These are phyloP conservation scores for Mohoua ochrocephala DNA, from an alignment of 2,113 vertebrate species.

Conservation along the genomic window DNA sequence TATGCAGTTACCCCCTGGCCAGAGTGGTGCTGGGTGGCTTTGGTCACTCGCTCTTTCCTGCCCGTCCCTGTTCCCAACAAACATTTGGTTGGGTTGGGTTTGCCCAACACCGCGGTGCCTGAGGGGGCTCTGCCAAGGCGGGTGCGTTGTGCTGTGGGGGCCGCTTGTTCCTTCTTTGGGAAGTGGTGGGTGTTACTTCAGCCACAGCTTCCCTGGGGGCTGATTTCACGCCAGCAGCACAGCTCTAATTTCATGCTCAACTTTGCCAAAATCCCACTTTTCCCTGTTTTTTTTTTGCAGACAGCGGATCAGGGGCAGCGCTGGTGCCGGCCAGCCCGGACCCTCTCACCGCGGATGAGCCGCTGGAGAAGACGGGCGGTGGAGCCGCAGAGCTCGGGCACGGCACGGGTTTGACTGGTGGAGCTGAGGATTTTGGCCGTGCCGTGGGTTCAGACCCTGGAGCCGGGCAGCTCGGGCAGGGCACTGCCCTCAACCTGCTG, in stretches of 20 bases:
- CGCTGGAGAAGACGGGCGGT: background rate
- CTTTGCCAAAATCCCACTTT: background rate
- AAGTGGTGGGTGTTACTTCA: background rate
- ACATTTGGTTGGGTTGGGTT: rapidly evolving
- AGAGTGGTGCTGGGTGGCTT: rapidly evolving
- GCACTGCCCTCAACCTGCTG: background rate
- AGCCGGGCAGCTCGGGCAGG: background rate
- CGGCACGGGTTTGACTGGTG: background rate
- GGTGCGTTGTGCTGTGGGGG: background rate
- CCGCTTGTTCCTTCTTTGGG: background rate
- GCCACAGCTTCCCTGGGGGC: background rate
- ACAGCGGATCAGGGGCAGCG: background rate
- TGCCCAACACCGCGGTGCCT: background rate
- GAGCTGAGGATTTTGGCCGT: background rate
- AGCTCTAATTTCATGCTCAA: background rate
- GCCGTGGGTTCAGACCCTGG: background rate
- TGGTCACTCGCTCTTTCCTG: background rate
- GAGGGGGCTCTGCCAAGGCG: background rate
- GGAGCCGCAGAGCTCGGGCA: background rate
- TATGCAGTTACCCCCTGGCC: background rate
- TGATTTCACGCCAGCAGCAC: background rate
- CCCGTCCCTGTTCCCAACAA: background rate
- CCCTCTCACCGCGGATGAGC: background rate
- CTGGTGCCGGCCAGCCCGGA: background rate
- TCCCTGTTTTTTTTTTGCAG: slow-evolving; percentile 39